phyloP scores from a whole-genome alignment of 2,113 vertebrate genomes.

The Malaclemys terrapin region DNA sequence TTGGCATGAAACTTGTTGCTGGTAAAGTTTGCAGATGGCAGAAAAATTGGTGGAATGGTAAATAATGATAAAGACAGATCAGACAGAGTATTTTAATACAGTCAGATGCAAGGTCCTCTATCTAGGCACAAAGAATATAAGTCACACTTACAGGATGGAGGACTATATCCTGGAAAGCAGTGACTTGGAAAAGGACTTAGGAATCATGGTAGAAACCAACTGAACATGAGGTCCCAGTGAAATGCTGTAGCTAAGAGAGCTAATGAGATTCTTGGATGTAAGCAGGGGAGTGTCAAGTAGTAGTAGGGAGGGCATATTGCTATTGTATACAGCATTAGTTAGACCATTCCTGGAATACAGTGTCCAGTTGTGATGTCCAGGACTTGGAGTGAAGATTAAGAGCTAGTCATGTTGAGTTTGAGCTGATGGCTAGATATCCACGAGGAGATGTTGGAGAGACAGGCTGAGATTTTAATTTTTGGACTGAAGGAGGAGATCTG shows the following conservation, averaged over 20 bases:
- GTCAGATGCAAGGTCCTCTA: background rate
- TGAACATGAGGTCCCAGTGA: background rate
- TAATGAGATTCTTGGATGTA: background rate
- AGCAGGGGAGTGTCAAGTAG: background rate
- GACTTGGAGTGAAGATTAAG: background rate
- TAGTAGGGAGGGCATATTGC: background rate
- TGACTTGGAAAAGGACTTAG: background rate
- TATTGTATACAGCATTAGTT: background rate
- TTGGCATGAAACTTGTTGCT: background rate
- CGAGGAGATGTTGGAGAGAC: background rate
- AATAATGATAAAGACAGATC: background rate
- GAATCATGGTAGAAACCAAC: background rate
- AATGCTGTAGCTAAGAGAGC: background rate
- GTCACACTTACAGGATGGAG: background rate
- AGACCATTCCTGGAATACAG: background rate
- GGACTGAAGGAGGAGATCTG: background rate
- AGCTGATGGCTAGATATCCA: background rate
- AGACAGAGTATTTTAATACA: background rate
- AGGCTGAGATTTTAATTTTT: background rate
- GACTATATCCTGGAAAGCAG: background rate
- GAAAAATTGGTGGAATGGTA: background rate
- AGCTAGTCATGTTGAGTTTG: background rate
- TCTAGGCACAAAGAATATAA: background rate
- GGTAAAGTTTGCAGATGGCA: background rate
- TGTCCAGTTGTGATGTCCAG: background rate